Conservation (phyloP, 2,113 vertebrate genomes). For the Leuciscus idus region DNA sequence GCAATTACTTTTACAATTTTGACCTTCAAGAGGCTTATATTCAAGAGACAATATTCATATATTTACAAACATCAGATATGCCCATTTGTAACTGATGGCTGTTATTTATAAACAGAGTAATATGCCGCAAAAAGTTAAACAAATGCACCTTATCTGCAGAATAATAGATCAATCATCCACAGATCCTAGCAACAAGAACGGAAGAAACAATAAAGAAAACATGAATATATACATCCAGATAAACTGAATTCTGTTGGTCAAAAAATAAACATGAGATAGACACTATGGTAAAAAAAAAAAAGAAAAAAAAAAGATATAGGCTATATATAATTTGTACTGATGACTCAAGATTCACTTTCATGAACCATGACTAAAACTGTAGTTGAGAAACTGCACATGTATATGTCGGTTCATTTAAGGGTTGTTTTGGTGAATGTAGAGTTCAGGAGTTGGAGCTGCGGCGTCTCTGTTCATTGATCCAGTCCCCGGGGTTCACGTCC, state of each 20-base stretch:
- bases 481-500: slow-evolving; percentile 86
- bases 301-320: too few species aligned
- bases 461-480: slow-evolving; percentile 83
- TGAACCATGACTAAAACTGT: neutral
- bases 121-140: neutral
- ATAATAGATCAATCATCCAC: neutral
- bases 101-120: neutral
- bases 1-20: neutral
- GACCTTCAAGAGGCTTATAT: neutral
- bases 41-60: neutral
- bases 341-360: neutral
- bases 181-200: neutral
- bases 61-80: slow-evolving; percentile 13
- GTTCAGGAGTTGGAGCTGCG: slow-evolving; percentile 61
- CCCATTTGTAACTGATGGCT: neutral
- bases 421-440: neutral
- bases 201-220: slow-evolving; percentile 14
- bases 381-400: neutral
- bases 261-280: neutral
- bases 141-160: neutral
- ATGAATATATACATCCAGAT: neutral
- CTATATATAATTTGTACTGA: neutral
- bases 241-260: neutral
- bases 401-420: neutral
- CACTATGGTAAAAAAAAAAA: neutral